Evolutionary conservation across 2,113 vertebrate species (phyloP).

Genomic region (Salvator merianae): DNA sequence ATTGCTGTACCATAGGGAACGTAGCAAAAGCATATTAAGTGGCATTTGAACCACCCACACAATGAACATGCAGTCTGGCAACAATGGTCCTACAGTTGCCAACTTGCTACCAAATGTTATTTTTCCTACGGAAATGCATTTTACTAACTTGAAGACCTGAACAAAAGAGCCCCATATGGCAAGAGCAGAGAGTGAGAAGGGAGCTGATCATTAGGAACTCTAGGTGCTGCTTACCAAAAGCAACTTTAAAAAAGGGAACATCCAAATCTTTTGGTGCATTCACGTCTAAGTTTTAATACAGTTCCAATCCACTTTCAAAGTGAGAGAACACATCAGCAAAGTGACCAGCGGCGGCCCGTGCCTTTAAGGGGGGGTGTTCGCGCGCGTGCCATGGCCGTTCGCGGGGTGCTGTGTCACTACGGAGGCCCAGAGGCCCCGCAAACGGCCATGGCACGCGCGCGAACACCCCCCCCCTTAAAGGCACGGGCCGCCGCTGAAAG

Average conservation of each 20-base stretch:
- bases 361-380: no score
- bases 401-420: no score
- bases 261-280: conserved; percentile 25
- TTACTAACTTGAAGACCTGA: conserved; percentile 46
- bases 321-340: no score
- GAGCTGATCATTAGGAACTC: conserved; percentile 33
- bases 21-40: conserved; percentile 60
- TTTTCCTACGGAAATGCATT: conserved; percentile 47
- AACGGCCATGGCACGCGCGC: no score
- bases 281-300: no score
- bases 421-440: no score
- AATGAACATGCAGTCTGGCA: conserved; percentile 61
- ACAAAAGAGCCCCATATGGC: conserved; percentile 63
- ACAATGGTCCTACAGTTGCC: conserved; percentile 53
- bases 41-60: conserved; percentile 72
- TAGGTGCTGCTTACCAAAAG: conserved; percentile 14
- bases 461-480: no score
- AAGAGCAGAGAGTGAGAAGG: conserved; percentile 46
- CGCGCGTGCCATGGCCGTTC: no score
- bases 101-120: conserved; percentile 66
- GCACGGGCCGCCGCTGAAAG: no score
- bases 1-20: conserved; percentile 46
- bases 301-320: no score
- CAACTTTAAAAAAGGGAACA: neutral
- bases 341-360: no score